Evolutionary conservation across 2,113 vertebrate genomes (phyloP).

Genomic region (Malurus elegans): DNA sequence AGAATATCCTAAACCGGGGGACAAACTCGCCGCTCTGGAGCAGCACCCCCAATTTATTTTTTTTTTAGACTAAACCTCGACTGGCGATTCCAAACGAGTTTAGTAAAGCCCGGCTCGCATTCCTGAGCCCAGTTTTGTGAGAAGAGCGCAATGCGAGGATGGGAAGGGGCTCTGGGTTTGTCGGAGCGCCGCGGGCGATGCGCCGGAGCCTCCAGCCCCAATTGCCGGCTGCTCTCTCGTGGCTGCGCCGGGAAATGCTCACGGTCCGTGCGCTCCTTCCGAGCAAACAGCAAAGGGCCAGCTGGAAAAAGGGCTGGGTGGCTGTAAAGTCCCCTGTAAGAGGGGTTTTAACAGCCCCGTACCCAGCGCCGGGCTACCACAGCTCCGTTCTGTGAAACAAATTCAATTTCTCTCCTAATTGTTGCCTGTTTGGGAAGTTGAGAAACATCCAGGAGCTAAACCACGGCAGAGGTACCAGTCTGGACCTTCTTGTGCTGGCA

Average conservation of each 20-base stretch:
- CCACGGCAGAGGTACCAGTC: background rate
- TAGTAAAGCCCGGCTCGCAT: background rate
- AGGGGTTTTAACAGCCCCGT: background rate
- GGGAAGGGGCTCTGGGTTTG: background rate
- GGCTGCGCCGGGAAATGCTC: conserved; percentile 73
- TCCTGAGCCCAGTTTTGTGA: background rate
- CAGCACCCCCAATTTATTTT: background rate
- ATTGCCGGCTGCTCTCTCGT: conserved; percentile 80
- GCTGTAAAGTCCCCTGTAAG: background rate
- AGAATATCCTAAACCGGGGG: background rate
- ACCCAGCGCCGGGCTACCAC: background rate
- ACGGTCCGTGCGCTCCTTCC: background rate
- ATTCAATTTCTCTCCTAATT: background rate
- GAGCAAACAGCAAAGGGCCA: background rate
- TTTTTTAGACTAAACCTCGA: no score
- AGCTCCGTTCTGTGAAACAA: background rate
- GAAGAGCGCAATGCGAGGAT: background rate
- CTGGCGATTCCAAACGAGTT: background rate
- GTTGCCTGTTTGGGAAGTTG: background rate
- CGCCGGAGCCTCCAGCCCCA: conserved; percentile 17
- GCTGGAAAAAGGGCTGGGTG: background rate
- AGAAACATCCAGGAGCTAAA: background rate
- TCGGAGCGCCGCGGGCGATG: background rate
- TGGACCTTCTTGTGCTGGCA: background rate
- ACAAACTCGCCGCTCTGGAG: background rate